Evolutionary conservation across 2,888 invertebrate genomes (phyloP), one percentile per base, ranked within the genome.

Genomic region (Scaptomyza cyrtandrae): DNA sequence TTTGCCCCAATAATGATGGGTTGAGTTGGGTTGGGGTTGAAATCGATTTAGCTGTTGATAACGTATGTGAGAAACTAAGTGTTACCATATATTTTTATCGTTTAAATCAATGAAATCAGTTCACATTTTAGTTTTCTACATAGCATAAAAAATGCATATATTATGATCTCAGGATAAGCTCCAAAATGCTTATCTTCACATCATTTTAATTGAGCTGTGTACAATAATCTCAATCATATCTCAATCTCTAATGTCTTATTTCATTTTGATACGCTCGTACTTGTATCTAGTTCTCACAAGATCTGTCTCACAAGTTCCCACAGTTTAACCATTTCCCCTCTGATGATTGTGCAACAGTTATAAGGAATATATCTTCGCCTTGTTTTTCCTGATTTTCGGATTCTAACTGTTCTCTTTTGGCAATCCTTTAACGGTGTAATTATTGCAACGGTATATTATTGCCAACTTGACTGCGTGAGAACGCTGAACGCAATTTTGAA

Each of bases 391-490:
- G 2, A 19, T 1, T 19, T 19, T 19, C 1, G 63, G 56, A 35
- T 37, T 41, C n/a, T 76, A 67, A 76, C 76, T 66, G 80, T 68
- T 35, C 16, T 33, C 14, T 29, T 39, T 19, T 46, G 24, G 37
- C 41, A 76, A 76, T 67, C 80, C 77, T 71, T 67, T 77, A 80
- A 77, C 77, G 77, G 76, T 76, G 54, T 7, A 88, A 70, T 86
- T 76, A 88, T 86, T 57, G 68, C 64, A 89, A 83, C 86, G 79
- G 88, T 65, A 6, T 16, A 16, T 16, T 41, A 71, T 69, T 63
- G 69, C 82, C 88, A 49, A 72, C 53, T 82, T 86, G 82, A 88
- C 89, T 82, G 89, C 89, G 89, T 82, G 82, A 87, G 82, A 82
- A 88, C 39, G 43, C 10, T 10, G 16, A 39, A 39, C 9, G 31